Evolutionary conservation across 1,140 invertebrate species (phyloP), one percentile per base, ranked within the genome.

Genomic region (Cepaea nemoralis): DNA sequence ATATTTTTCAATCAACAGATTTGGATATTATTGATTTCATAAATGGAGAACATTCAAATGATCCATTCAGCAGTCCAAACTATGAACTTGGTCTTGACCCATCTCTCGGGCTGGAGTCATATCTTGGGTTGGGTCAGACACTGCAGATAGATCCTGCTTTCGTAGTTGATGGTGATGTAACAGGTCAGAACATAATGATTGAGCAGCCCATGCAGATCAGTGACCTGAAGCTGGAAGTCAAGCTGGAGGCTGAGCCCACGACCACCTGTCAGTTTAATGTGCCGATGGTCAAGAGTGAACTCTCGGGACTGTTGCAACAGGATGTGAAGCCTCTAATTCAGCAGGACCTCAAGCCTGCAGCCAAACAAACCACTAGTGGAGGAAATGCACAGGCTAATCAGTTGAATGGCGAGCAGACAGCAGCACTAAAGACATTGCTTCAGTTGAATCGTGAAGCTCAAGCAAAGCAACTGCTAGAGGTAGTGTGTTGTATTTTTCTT

Each of bases 401-500:
- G 35, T 48, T 79, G 55, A 71, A 71, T 45, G 39, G 71, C 45
- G 27, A 35, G 10, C 67, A 80, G 39, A 80, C 69, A 50, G 69
- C 73, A 55, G 83, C 81, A 19, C 48, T 84, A 24, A 84, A 84
- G 35, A 85, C 80, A 50, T 77, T 87, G 69, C 66, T 85, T 55
- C 82, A 83, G 16, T 40, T 86, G 10, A 80, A 84, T 19, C 79
- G 81, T 73, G 74, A 48, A 76, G 76, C 67, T 31, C 77, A 55
- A 66, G 75, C 78, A 22, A 83, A 78, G 37, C 71, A 71, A 67
- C 33, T 27, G 6, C 83, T 84, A 66, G 76, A 84, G 66, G 82
- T 80, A 80, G 48, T 42, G 50, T 55, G n/a, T 45, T n/a, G n/a
- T n/a, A n/a, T n/a, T n/a, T n/a, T n/a, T n/a, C n/a, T n/a, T n/a